Conservation (phyloP, 1,140 invertebrate species). For the Ganaspis sp. region DNA sequence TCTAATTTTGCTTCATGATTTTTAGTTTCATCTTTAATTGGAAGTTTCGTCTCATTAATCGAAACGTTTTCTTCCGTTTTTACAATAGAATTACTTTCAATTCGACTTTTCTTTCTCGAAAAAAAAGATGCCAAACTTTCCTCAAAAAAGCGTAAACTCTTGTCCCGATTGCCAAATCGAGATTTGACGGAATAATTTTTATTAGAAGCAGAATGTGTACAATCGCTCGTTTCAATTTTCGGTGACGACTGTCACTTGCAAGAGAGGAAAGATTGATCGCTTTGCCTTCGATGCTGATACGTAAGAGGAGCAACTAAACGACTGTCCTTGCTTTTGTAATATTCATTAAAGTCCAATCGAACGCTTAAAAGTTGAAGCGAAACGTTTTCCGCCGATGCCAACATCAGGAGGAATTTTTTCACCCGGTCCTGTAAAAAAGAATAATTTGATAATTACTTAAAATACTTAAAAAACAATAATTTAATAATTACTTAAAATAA, state of each 20-base stretch:
- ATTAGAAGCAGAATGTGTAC: background rate
- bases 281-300: constrained; percentile 82
- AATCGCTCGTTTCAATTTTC: background rate
- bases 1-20: background rate
- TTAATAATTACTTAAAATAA: background rate
- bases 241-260: constrained; percentile 65
- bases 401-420: constrained; percentile 87
- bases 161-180: background rate
- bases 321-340: constrained; percentile 88
- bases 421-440: constrained; percentile 51
- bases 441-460: too few species aligned
- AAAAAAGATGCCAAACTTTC: background rate
- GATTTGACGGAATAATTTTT: background rate
- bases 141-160: background rate
- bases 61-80: background rate
- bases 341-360: constrained; percentile 93
- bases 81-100: background rate
- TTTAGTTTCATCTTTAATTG: background rate
- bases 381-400: constrained; percentile 85
- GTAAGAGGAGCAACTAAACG: constrained; percentile 86
- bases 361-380: constrained; percentile 92
- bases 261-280: constrained; percentile 71
- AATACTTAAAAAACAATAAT: background rate
- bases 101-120: background rate
- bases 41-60: background rate